phyloP scores from a whole-genome alignment of 2,888 invertebrate species.

The Drosophila incognita region DNA sequence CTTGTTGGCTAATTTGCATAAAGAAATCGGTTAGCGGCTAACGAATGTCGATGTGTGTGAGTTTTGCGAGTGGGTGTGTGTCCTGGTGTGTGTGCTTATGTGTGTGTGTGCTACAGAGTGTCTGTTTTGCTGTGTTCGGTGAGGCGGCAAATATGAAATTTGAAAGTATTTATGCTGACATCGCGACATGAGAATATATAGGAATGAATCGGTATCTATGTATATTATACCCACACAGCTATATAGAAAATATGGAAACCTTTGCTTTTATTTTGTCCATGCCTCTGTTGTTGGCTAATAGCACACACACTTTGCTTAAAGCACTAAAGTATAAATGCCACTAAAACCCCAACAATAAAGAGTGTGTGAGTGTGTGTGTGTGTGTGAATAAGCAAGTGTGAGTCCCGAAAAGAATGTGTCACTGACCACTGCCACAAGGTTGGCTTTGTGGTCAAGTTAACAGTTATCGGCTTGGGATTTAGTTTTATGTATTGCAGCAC shows the following conservation, averaged over 20 bases:
- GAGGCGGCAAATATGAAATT: conserved; percentile 73
- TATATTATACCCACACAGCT: not conserved
- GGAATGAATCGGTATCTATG: conserved; percentile 16
- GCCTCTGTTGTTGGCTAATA: conserved; percentile 71
- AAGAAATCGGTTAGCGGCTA: conserved; percentile 69
- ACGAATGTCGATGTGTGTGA: conserved; percentile 29
- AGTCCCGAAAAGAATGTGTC: conserved; percentile 30
- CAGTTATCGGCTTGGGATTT: conserved; percentile 46
- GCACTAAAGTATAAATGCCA: conserved; percentile 58
- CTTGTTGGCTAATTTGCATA: conserved; percentile 73
- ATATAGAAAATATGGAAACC: conserved; percentile 42
- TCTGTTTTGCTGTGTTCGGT: conserved; percentile 44
- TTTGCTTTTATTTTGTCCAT: conserved; percentile 59
- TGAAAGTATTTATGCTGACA: conserved; percentile 76
- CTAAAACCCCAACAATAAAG: conserved; percentile 46
- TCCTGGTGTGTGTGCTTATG: not conserved
- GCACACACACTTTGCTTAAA: conserved; percentile 58
- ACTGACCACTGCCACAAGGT: conserved; percentile 41
- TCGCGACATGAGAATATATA: conserved; percentile 63
- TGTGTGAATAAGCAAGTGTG: not conserved
- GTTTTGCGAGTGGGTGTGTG: not conserved
- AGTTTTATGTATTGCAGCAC: conserved; percentile 34
- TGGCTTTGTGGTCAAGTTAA: conserved; percentile 48
- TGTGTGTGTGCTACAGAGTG: not conserved
- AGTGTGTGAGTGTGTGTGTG: conserved; percentile 4